These are phyloP conservation scores for Lepidurus couesii DNA, from an alignment of 1,140 invertebrate genomes.

Conservation along the genomic window DNA sequence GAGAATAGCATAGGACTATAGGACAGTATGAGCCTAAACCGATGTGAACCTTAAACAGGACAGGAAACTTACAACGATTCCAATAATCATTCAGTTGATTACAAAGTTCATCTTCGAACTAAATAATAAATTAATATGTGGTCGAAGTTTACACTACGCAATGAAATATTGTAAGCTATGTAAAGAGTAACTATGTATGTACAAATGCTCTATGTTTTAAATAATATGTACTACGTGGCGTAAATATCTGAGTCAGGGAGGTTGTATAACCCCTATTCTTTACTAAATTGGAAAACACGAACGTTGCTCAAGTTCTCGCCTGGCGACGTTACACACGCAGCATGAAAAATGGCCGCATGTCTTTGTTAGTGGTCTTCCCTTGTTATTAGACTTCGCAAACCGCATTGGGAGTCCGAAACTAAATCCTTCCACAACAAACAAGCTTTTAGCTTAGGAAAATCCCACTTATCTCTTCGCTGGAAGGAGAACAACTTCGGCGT, in stretches of 20 bases:
- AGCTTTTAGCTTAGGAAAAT: background rate
- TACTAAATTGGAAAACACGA: background rate
- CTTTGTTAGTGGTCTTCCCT: background rate
- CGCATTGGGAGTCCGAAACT: background rate
- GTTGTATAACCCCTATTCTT: background rate
- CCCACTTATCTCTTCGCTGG: too few relatives aligned
- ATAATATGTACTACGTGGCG: background rate
- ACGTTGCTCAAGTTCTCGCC: background rate
- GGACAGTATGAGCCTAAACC: too few relatives aligned
- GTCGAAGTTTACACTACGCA: too few relatives aligned
- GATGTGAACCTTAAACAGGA: too few relatives aligned
- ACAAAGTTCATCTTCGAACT: too few relatives aligned
- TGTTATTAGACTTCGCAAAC: conserved; percentile 7
- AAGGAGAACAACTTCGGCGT: too few relatives aligned
- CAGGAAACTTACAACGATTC: too few relatives aligned
- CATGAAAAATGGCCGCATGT: background rate
- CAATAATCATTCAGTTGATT: too few relatives aligned
- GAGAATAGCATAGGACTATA: too few relatives aligned
- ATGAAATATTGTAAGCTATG: too few relatives aligned
- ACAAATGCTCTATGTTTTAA: background rate
- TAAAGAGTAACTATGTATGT: too few relatives aligned
- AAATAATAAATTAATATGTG: too few relatives aligned
- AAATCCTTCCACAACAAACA: background rate
- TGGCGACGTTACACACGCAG: background rate
- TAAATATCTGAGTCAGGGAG: background rate